Base-by-base conservation (phyloP, 2,888 invertebrate genomes). In the Watsonalla binaria region DNA sequence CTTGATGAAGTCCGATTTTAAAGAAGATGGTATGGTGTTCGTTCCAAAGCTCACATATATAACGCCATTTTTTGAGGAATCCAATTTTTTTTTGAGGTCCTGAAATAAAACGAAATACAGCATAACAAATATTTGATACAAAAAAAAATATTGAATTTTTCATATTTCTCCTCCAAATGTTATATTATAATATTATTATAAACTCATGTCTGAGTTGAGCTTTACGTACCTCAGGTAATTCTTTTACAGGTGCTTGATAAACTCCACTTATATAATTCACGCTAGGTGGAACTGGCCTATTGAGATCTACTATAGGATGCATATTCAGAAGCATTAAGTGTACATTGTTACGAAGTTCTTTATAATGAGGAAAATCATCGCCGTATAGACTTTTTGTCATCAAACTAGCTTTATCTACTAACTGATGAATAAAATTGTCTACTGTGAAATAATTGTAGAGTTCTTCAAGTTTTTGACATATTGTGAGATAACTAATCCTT, bases 21-120 rank as follows among this genome's bases (percentile, higher is more conserved):
- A 56, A 8, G 59, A 42, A 39, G 78, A 67, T 0, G 81, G 72
- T 15, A 68, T 63, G 0, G 77, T 72, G 53, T 83, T 82, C 13
- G 81, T 78, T 0, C 84, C 85, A 51, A 81, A 79, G 52, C 85
- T 84, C 11, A 81, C 58, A 51, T 84, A 82, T 42, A 82, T 74
- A 0, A 80, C 77, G 4, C 82, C 82, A 42, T 76, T 51, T 51
- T 68, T 71, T 0, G 83, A 82, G 0, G 72, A 66, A 51, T 82
- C 78, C 6, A 84, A 55, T 52, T 71, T 80, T 0, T 57, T 24
- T 55, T 79, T 68, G 0, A 84, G 62, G 24, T 82, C 80, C 84
- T 84, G 56, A 24, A 24, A 24, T 24, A 24, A 24, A 24, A 24
- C 24, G 24, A 52, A 64, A 74, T 51, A 51, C 6, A 8, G 15